Evolutionary conservation across 2,797 vertebrate genomes (phyloP).

Genomic region (Carcharodon carcharias): DNA sequence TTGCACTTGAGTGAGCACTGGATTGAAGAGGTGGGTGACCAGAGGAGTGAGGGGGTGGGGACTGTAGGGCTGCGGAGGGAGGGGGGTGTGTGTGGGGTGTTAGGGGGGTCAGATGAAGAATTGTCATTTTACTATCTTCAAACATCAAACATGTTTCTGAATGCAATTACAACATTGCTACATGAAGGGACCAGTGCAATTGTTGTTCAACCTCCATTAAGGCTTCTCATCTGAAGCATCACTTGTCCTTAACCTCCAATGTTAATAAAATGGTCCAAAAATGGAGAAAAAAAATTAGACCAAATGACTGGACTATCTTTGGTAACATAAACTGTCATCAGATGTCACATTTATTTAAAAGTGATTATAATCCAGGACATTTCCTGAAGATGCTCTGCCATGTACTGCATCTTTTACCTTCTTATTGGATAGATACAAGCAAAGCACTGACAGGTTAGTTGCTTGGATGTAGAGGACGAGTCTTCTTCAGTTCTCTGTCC

Average conservation of each 20-base stretch:
- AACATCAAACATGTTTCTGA: neutral
- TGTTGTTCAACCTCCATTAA: neutral
- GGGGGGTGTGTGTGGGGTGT: too few relatives aligned
- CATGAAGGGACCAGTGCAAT: neutral
- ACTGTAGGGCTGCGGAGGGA: too few relatives aligned
- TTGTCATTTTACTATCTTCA: neutral
- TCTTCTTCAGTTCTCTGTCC: too few relatives aligned
- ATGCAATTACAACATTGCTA: neutral
- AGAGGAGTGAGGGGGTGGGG: too few relatives aligned
- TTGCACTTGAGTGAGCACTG: too few relatives aligned
- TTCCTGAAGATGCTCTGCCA: neutral
- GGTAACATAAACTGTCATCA: neutral
- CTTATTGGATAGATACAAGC: neutral
- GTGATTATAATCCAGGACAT: neutral
- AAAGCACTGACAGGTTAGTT: neutral
- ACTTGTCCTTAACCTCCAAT: neutral
- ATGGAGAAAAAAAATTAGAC: neutral
- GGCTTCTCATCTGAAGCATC: neutral
- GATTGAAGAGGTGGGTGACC: too few relatives aligned
- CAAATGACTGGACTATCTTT: neutral
- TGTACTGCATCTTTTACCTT: neutral
- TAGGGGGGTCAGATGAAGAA: too few relatives aligned
- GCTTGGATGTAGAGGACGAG: neutral
- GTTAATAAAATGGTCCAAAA: neutral
- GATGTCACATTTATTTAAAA: neutral